Conservation (phyloP, 2,113 vertebrate species). For the Laterallus jamaicensis region DNA sequence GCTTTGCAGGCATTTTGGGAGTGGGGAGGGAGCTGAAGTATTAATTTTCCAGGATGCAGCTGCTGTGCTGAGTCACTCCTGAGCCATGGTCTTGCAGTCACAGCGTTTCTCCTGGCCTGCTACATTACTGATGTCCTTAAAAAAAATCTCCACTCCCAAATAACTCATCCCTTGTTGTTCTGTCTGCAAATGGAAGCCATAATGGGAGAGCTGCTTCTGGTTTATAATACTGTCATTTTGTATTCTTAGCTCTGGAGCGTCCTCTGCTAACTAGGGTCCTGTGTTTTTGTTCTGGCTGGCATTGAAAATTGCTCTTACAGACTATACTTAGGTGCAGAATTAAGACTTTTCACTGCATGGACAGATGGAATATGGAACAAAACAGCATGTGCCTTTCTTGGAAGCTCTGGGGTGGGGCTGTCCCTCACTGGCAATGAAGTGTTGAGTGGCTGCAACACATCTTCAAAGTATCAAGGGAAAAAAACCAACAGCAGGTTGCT, state of each 20-base stretch:
- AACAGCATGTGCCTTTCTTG: not conserved
- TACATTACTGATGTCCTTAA: not conserved
- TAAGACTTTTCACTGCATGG: not conserved
- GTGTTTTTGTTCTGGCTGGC: not conserved
- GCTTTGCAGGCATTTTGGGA: not conserved
- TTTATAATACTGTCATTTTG: constrained; percentile 7
- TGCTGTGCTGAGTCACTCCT: constrained; percentile 27
- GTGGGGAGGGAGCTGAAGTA: not conserved
- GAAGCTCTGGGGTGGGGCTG: not conserved
- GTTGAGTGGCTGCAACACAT: not conserved
- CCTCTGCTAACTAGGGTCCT: not conserved
- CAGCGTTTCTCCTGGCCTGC: not conserved
- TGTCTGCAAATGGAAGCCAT: not conserved
- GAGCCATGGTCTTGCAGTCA: not conserved
- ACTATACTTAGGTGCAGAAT: not conserved
- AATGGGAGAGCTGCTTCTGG: not conserved
- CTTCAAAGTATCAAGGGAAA: not conserved
- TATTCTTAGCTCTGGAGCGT: not conserved
- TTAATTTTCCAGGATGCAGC: constrained; percentile 34
- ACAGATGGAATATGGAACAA: not conserved
- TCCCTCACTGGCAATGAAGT: not conserved
- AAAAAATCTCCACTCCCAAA: not conserved
- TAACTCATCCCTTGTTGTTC: constrained; percentile 1
- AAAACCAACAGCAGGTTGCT: not conserved
- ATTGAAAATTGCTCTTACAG: not conserved